These are phyloP conservation scores for Camptogramma bilineatum DNA, from an alignment of 2,888 invertebrate species.

Conservation along the genomic window DNA sequence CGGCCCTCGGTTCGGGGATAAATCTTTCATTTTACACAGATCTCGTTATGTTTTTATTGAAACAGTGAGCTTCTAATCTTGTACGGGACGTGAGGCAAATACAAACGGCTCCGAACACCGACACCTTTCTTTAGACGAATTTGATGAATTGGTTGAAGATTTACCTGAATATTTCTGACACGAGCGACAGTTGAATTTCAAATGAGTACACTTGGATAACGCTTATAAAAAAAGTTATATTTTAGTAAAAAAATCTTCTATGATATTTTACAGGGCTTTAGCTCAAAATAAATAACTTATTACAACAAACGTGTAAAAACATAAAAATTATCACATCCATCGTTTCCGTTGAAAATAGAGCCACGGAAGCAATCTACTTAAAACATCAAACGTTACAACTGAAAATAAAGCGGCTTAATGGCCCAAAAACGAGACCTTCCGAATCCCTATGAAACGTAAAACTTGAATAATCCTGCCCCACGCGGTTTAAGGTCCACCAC, in stretches of 20 bases:
- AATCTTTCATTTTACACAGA: slow-evolving; percentile 75
- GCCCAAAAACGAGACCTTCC: slow-evolving; percentile 32
- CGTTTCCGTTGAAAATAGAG: background rate
- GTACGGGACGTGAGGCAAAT: slow-evolving; percentile 48
- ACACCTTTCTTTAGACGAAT: background rate
- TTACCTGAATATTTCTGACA: background rate
- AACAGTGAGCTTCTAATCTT: slow-evolving; percentile 60
- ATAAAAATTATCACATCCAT: background rate
- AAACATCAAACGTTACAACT: slow-evolving; percentile 33
- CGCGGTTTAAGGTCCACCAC: slow-evolving; percentile 11
- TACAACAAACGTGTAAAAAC: background rate
- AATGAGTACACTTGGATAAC: background rate
- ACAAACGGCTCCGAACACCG: background rate
- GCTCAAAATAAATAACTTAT: background rate
- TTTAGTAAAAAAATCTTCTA: no score
- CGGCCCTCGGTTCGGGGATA: slow-evolving; percentile 56
- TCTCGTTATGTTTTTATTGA: slow-evolving; percentile 73
- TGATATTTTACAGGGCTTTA: no score
- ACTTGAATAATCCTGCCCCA: slow-evolving; percentile 39
- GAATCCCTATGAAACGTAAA: slow-evolving; percentile 43
- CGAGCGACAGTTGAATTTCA: background rate
- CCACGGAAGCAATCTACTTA: slow-evolving; percentile 28
- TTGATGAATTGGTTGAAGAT: background rate
- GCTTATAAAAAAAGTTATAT: no score
- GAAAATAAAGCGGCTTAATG: slow-evolving; percentile 31